Base-by-base conservation (phyloP, 92 coral and sea anemone species). In the Isaurus tuberculatus region DNA sequence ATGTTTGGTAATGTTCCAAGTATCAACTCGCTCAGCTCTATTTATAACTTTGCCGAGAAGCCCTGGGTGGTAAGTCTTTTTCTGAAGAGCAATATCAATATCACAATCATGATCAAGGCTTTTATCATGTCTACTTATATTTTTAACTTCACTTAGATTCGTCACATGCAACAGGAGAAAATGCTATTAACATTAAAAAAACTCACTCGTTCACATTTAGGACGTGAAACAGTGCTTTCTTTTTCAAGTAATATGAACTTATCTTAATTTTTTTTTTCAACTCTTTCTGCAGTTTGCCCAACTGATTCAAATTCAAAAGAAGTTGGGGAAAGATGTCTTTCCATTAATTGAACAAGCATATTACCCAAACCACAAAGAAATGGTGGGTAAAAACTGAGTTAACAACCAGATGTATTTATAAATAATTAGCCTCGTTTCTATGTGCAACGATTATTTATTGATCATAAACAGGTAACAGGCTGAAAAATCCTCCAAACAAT, bases 281-380 rank as follows among this genome's bases (percentile, higher is more conserved):
- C 32, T 27, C 16, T 16, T 19, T 10, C 28, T 19, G 9, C 68
- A 96, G 99, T 96, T 96, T 84, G 93, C 99, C 57, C 97, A 96
- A 27, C 92, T 96, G 36, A 90, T 96, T 65, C 98, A 94, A 36
- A 88, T 96, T 57, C 92, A 94, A 86, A 92, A 94, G 60, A 84
- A 91, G 79, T 65, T 96, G 49, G 98, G 99, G 3, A 96, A 96
- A 61, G 98, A 89, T 26, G 78, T 51, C 20, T 96, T 96, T 64
- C 99, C 99, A 14, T 84, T 96, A 58, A 83, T 96, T 13, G 97
- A 94, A 57, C 99, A 96, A 71, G 98, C 99, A 25, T 96, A 94
- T 85, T 96, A 96, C 80, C 99, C 99, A 37, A 94, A 96, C 75
- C 90, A 96, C 90, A 96, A 94, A 81, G 99, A 96, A 87, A 96